phyloP scores from a whole-genome alignment of 2,888 invertebrate genomes.

The Drosophila aldrichi region DNA sequence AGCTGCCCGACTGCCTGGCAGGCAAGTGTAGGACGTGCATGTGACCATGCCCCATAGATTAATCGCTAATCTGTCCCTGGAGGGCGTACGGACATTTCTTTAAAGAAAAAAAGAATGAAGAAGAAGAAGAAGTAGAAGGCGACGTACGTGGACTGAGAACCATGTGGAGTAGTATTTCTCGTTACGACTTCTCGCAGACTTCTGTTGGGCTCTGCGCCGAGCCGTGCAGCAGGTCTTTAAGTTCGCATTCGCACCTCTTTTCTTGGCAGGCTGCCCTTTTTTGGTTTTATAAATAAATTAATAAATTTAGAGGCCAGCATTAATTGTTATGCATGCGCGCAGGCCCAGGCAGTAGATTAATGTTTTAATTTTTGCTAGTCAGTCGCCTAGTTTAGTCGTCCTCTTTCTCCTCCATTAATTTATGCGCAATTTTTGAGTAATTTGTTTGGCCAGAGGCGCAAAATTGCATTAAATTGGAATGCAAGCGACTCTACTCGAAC shows the following conservation, averaged over 20 bases:
- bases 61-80: slow-evolving; percentile 84
- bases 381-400: slow-evolving; percentile 31
- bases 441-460: slow-evolving; percentile 60
- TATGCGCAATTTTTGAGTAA: slow-evolving; percentile 73
- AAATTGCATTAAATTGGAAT: slow-evolving; percentile 69
- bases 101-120: slow-evolving; percentile 35
- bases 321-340: slow-evolving; percentile 73
- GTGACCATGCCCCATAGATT: slow-evolving; percentile 81
- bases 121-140: slow-evolving; percentile 21
- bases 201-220: slow-evolving; percentile 13
- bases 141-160: slow-evolving; percentile 21
- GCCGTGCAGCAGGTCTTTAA: slow-evolving; percentile 29
- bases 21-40: slow-evolving; percentile 54
- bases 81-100: slow-evolving; percentile 82
- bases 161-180: slow-evolving; percentile 43
- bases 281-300: slow-evolving; percentile 81
- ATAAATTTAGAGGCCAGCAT: slow-evolving; percentile 79
- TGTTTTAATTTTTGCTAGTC: slow-evolving; percentile 73
- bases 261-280: slow-evolving; percentile 40
- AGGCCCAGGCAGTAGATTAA: slow-evolving; percentile 57
- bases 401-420: slow-evolving; percentile 54
- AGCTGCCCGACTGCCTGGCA: slow-evolving; percentile 9
- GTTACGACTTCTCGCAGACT: slow-evolving; percentile 27
- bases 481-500: slow-evolving; percentile 11
- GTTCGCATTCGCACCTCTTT: slow-evolving; percentile 66